A percentile compares a stretch with the other conserved stretches of the same genome.
Evolutionary conservation across 2,888 invertebrate genomes (phyloP).

Genomic region (Hoplodrina blanda): DNA sequence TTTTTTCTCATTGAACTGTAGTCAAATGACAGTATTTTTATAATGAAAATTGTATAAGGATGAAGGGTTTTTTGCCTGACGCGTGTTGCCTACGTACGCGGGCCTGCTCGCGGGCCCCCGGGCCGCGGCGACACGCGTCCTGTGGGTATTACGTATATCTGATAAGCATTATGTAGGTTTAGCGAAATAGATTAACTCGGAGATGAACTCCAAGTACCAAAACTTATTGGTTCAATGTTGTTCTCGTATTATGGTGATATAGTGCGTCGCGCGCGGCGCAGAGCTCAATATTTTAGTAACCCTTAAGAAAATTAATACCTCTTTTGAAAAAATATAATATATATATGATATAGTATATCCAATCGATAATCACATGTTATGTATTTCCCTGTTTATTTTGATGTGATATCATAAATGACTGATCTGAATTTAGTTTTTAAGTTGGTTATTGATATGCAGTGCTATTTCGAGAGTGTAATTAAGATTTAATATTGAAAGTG

Average conservation of each 20-base stretch:
- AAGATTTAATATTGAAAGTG: conserved; percentile 91
- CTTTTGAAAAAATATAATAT: conserved; percentile 90
- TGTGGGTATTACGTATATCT: conserved; percentile 87
- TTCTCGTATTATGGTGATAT: conserved; percentile 90
- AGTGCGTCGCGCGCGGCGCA: conserved; percentile 87
- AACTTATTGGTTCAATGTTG: conserved; percentile 89
- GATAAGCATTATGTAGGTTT: conserved; percentile 91
- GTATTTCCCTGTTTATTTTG: conserved; percentile 91
- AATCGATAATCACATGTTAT: conserved; percentile 88
- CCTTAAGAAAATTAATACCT: conserved; percentile 91
- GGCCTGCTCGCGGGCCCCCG: conserved; percentile 40
- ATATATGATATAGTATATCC: conserved; percentile 88
- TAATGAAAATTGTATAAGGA: conserved; percentile 89
- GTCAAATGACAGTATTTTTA: conserved; percentile 91
- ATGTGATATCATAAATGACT: conserved; percentile 92
- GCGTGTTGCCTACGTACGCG: conserved; percentile 57
- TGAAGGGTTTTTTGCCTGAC: conserved; percentile 85
- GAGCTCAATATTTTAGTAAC: conserved; percentile 91
- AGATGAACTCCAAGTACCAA: conserved; percentile 89
- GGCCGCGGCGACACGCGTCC: conserved; percentile 63
- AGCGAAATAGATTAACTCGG: conserved; percentile 89
- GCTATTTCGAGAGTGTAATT: conserved; percentile 90
- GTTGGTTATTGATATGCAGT: conserved; percentile 91
- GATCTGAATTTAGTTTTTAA: conserved; percentile 92
- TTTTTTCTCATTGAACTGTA: conserved; percentile 90